Evolutionary conservation across 1,140 invertebrate species (phyloP), one percentile per base, ranked within the genome.

Genomic region (Drosophila sp.): DNA sequence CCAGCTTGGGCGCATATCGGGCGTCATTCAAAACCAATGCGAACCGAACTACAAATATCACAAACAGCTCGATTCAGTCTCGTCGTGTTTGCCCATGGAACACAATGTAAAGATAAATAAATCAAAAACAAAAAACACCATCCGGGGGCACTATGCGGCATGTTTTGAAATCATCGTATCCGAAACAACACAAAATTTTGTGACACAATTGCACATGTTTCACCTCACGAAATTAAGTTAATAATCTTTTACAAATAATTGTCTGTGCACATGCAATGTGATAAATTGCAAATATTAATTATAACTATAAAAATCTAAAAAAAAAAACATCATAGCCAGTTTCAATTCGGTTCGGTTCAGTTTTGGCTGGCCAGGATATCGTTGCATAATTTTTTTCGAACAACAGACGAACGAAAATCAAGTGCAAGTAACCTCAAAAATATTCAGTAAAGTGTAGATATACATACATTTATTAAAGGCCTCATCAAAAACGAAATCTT

Each of bases 401-500:
- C 77, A 61, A 64, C 70, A 74, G 71, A 40, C 66, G 10, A 69
- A 64, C 73, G 65, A 65, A 41, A 66, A 56, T 56, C 44, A 57
- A 71, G 75, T 77, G 75, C 75, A 77, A 44, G 74, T 55, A 77
- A 76, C 54, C 73, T 65, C 72, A 11, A 41, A 47, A 66, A 56
- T 41, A 56, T 40, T 23, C 44, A 50, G 44, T 50, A 27, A 50
- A 50, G 44, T 50, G 44, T 50, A 50, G 44, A 41, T 56, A 54
- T 8, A 79, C 41, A 54, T 70, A 74, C 79, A 87, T 17, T 17
- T 17, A 17, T 17, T 17, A 86, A 86, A 87, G 72, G 10, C 61
- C 82, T 76, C 83, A 86, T 86, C 79, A 83, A 85, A 50, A 76
- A 70, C 84, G 76, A 89, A 87, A 89, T 77, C 71, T 89, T 87